phyloP scores from a whole-genome alignment of 2,797 vertebrate species.

The Aselliscus stoliczkanus region DNA sequence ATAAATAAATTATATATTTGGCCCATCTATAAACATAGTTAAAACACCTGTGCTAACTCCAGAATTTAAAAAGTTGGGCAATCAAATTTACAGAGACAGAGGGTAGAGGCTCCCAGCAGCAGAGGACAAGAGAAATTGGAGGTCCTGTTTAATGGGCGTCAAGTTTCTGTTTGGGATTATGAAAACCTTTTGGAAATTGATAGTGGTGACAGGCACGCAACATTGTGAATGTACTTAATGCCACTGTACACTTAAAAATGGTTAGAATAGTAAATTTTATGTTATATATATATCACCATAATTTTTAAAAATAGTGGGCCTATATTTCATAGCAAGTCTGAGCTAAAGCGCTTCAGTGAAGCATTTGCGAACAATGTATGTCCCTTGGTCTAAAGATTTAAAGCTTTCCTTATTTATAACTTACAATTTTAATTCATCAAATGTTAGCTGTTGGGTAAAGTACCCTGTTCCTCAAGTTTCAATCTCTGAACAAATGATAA shows the following conservation, averaged over 20 bases:
- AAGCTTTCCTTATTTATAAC: background rate
- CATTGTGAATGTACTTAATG: background rate
- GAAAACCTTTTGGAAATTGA: background rate
- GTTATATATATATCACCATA: background rate
- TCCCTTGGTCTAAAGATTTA: background rate
- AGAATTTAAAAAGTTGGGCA: background rate
- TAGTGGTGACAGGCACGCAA: background rate
- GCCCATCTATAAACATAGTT: background rate
- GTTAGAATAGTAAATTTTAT: background rate
- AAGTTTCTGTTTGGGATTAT: background rate
- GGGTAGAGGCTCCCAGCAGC: background rate
- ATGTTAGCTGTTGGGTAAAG: background rate
- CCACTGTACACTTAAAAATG: background rate
- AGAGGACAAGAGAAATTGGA: background rate
- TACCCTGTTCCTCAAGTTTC: background rate
- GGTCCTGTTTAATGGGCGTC: no score
- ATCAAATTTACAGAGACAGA: background rate
- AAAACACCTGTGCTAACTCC: background rate
- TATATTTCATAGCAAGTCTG: background rate
- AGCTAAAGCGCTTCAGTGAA: background rate
- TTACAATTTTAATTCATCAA: background rate
- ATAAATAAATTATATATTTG: background rate
- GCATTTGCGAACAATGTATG: background rate
- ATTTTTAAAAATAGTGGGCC: background rate
- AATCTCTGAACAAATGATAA: background rate